Conservation (phyloP, 2,888 invertebrate species). For the Loripinus fragilis region DNA sequence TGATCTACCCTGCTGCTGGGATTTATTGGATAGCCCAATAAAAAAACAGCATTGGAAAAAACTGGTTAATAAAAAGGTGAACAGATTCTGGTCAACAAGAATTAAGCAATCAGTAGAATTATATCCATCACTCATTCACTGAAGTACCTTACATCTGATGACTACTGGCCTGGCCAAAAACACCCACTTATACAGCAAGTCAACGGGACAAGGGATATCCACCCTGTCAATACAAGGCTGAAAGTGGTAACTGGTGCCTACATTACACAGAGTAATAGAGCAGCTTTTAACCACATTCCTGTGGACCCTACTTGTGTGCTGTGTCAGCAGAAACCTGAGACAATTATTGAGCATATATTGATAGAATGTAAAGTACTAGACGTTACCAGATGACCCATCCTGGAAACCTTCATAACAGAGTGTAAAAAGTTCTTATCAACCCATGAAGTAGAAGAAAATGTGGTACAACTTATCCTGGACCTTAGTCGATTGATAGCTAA, state of each 20-base stretch:
- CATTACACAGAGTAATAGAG: background rate
- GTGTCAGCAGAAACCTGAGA: background rate
- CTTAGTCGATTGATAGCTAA: background rate
- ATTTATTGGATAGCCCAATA: background rate
- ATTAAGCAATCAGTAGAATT: background rate
- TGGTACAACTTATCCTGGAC: background rate
- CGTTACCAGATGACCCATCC: background rate
- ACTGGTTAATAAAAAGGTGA: background rate
- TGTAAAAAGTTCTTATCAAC: background rate
- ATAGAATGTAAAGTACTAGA: background rate
- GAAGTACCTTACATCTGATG: background rate
- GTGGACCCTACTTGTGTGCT: background rate
- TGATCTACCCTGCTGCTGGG: background rate
- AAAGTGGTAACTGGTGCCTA: background rate
- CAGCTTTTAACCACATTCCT: background rate
- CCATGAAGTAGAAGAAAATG: background rate
- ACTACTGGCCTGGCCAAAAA: background rate
- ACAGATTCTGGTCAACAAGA: background rate
- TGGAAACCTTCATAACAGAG: background rate
- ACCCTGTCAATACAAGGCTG: background rate
- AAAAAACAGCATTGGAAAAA: background rate
- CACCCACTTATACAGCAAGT: background rate
- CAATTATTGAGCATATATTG: background rate
- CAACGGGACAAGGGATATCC: background rate
- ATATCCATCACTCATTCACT: background rate